Conservation (phyloP, 2,888 invertebrate genomes). For the Xestobium rufovillosum region DNA sequence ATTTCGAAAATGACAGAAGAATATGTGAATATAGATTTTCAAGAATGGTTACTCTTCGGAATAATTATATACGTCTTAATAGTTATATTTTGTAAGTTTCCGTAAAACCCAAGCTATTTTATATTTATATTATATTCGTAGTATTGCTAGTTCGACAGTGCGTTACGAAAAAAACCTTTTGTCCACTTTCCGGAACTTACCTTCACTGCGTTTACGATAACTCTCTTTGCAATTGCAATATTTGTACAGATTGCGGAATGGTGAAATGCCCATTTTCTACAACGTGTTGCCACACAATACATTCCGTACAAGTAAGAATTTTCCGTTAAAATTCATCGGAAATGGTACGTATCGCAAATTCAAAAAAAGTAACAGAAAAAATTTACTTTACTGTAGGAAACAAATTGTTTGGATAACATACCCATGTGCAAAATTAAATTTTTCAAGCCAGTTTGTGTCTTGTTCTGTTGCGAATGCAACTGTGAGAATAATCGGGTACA, state of each 20-base stretch:
- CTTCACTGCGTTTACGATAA: not conserved
- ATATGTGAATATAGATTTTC: not conserved
- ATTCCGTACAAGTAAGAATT: not conserved
- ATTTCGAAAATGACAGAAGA: too few relatives aligned
- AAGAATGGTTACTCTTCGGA: not conserved
- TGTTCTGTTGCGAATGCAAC: not conserved
- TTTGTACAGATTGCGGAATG: not conserved
- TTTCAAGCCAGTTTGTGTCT: not conserved
- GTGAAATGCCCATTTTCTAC: not conserved
- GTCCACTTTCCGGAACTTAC: not conserved
- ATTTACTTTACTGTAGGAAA: not conserved
- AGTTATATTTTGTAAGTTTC: not conserved
- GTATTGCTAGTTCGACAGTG: not conserved
- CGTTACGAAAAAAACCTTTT: not conserved
- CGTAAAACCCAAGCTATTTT: not conserved
- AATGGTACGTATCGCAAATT: too few relatives aligned
- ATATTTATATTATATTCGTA: not conserved
- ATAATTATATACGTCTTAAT: not conserved
- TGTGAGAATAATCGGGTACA: too few relatives aligned
- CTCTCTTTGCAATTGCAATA: not conserved
- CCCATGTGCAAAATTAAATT: not conserved
- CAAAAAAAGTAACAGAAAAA: not conserved
- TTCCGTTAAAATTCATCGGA: conserved; percentile 1
- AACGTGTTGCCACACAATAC: not conserved
- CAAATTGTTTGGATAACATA: not conserved